Conservation (phyloP, 2,113 vertebrate species). For the Salvelinus sp. region DNA sequence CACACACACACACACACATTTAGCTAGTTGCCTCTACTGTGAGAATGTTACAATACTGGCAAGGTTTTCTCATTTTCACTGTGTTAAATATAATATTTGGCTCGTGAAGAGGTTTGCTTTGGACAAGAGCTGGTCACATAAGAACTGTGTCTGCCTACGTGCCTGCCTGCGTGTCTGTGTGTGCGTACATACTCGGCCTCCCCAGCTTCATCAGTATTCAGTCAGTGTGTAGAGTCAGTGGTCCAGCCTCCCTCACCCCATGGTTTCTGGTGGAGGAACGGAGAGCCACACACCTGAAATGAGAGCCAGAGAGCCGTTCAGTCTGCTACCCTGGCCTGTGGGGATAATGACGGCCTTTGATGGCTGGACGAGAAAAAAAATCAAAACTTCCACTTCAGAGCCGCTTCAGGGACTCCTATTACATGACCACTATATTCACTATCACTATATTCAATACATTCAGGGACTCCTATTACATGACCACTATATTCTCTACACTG, state of each 20-base stretch:
- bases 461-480: not conserved
- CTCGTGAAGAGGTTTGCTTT: not conserved
- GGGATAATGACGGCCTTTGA: conserved; percentile 53
- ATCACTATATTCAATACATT: no score
- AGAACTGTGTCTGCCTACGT: no score
- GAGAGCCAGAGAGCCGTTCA: conserved; percentile 39
- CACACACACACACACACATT: no score
- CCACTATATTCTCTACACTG: conserved; percentile 14
- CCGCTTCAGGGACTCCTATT: conserved; percentile 3
- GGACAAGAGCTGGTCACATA: no score
- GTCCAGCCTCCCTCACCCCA: conserved; percentile 39
- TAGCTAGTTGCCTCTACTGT: not conserved
- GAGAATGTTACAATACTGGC: not conserved
- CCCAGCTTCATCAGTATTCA: conserved; percentile 59
- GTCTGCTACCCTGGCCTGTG: conserved; percentile 30
- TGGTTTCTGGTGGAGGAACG: conserved; percentile 37
- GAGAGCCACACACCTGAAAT: conserved; percentile 49
- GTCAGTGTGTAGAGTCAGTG: conserved; percentile 32
- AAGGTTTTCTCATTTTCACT: not conserved
- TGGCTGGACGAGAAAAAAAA: conserved; percentile 40
- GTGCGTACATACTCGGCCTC: not conserved
- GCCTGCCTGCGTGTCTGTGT: no score
- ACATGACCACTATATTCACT: conserved; percentile 13
- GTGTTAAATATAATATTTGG: not conserved
- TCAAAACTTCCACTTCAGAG: conserved; percentile 25